These are phyloP conservation scores for Pagrus major DNA, from an alignment of 2,113 vertebrate genomes.

Conservation along the genomic window DNA sequence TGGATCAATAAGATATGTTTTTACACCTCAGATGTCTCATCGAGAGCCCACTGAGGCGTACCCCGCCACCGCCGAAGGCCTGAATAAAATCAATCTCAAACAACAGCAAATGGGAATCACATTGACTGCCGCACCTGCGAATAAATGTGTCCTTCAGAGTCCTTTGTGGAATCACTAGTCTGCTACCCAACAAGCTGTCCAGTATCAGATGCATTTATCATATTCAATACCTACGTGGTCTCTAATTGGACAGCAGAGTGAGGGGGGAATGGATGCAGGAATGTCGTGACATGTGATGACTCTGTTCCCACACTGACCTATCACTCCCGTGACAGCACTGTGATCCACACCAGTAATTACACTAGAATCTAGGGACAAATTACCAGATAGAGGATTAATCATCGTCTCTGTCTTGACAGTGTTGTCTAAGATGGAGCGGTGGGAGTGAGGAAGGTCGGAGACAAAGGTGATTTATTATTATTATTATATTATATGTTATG, in stretches of 20 bases:
- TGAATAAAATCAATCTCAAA: slow-evolving; percentile 58
- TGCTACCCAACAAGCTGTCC: slow-evolving; percentile 32
- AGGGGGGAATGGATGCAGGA: neutral
- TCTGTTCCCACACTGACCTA: slow-evolving; percentile 5
- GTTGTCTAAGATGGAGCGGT: slow-evolving; percentile 27
- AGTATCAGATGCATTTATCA: slow-evolving; percentile 14
- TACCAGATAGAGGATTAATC: slow-evolving; percentile 39
- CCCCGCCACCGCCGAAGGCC: neutral
- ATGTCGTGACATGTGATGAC: slow-evolving; percentile 8
- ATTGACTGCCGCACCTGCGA: slow-evolving; percentile 45
- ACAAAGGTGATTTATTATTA: slow-evolving; percentile 50
- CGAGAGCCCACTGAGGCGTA: slow-evolving; percentile 22
- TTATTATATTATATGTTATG: slow-evolving; percentile 59
- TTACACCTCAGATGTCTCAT: slow-evolving; percentile 34
- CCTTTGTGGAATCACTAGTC: slow-evolving; percentile 19
- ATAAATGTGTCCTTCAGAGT: slow-evolving; percentile 51
- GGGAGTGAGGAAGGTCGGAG: slow-evolving; percentile 27
- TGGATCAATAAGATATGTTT: slow-evolving; percentile 50
- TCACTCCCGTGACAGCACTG: slow-evolving; percentile 4
- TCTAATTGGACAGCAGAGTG: neutral
- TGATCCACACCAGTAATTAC: slow-evolving; percentile 51
- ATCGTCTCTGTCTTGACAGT: slow-evolving; percentile 26
- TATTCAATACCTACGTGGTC: neutral
- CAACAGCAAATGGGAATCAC: slow-evolving; percentile 47
- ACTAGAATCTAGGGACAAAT: slow-evolving; percentile 15